Evolutionary conservation across 2,113 vertebrate genomes (phyloP).

Genomic region (Colossoma macropomum): DNA sequence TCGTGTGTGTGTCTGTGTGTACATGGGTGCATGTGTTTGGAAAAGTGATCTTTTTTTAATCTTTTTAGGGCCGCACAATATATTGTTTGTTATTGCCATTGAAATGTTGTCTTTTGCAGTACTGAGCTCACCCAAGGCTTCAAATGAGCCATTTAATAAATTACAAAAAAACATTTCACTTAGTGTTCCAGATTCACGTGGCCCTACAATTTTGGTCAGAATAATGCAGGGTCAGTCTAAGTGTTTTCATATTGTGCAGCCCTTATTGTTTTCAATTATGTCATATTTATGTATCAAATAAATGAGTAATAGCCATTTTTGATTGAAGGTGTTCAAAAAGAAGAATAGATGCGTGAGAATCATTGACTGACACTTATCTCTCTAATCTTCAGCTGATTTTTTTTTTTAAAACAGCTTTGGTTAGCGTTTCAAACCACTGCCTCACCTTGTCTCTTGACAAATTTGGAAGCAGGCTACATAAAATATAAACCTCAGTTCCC

Average conservation of each 20-base stretch:
- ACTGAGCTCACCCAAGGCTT: neutral
- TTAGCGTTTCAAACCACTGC: neutral
- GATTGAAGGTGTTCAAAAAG: neutral
- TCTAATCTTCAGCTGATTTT: neutral
- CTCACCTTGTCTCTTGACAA: neutral
- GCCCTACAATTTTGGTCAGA: too few species aligned
- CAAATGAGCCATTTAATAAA: too few species aligned
- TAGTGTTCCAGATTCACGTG: too few species aligned
- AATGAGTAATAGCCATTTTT: neutral
- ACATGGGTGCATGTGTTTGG: neutral
- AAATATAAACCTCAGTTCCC: too few species aligned
- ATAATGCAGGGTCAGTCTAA: neutral
- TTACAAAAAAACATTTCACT: too few species aligned
- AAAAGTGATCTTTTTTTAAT: neutral
- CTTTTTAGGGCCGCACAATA: neutral
- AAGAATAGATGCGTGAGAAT: too few species aligned
- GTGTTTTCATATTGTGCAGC: neutral
- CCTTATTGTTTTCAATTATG: too few species aligned
- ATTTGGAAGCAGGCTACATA: neutral
- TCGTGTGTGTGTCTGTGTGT: constrained; percentile 51
- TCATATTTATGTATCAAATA: too few species aligned
- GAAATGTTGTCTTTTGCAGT: neutral
- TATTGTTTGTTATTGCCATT: neutral
- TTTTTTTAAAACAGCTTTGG: neutral
- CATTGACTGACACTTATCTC: neutral